Evolutionary conservation across 1,140 invertebrate species (phyloP).

Genomic region (Ceratosolen solmsi): DNA sequence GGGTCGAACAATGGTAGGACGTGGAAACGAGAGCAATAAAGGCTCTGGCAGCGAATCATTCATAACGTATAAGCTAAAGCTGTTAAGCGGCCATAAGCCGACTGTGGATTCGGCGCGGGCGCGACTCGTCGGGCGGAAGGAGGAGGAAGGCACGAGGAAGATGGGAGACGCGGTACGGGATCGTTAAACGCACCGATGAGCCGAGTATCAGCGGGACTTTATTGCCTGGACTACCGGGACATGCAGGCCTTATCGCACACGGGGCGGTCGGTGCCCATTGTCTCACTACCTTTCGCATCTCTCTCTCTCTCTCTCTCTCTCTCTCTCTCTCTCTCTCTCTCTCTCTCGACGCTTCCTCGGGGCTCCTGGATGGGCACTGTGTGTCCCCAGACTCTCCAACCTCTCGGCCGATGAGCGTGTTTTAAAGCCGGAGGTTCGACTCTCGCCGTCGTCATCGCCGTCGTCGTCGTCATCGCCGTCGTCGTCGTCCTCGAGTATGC

Average conservation of each 20-base stretch:
- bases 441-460: too few species aligned
- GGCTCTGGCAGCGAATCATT: background rate
- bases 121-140: background rate
- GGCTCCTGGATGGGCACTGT: background rate
- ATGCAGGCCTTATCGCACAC: constrained; percentile 21
- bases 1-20: background rate
- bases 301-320: too few species aligned
- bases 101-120: background rate
- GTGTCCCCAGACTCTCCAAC: too few species aligned
- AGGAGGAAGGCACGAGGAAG: too few species aligned
- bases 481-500: too few species aligned
- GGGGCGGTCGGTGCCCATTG: too few species aligned
- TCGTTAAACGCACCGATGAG: constrained; percentile 26
- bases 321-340: background rate
- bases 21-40: background rate
- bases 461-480: too few species aligned
- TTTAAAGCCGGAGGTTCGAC: background rate
- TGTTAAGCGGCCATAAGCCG: background rate
- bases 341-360: background rate
- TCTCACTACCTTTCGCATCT: too few species aligned
- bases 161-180: background rate
- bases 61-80: background rate
- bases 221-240: constrained; percentile 6
- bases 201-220: constrained; percentile 14
- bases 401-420: background rate